Conservation (phyloP, 2,797 vertebrate genomes). For the Parotocinclus haroldoi region DNA sequence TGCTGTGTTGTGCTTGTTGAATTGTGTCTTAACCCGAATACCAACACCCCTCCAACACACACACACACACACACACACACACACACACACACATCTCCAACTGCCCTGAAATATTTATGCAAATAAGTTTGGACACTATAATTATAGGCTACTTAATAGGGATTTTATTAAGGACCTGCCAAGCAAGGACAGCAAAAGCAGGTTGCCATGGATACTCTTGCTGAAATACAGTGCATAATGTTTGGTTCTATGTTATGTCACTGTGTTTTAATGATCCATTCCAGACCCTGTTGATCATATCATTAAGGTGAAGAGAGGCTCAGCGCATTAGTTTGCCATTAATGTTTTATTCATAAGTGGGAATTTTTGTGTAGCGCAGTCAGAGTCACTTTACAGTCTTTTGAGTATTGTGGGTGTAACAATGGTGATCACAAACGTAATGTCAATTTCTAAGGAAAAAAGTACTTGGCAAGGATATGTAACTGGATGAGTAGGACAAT, state of each 20-base stretch:
- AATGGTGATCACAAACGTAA: too few species aligned
- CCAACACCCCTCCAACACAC: too few species aligned
- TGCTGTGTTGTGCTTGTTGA: conserved; percentile 52
- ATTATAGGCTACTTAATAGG: conserved; percentile 78
- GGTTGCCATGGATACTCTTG: conserved; percentile 77
- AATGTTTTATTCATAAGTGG: too few species aligned
- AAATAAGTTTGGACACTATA: conserved; percentile 75
- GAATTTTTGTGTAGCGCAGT: too few species aligned
- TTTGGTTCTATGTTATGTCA: conserved; percentile 76
- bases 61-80: too few species aligned
- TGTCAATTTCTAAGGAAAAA: too few species aligned
- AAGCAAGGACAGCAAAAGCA: conserved; percentile 63
- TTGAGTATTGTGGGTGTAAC: too few species aligned
- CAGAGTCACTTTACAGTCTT: too few species aligned
- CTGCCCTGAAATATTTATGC: conserved; percentile 68
- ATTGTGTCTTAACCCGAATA: conserved; percentile 21
- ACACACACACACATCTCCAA: too few species aligned
- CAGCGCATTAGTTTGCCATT: conserved; percentile 35
- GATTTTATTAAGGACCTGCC: conserved; percentile 75
- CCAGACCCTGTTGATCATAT: conserved; percentile 63
- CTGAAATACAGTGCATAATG: conserved; percentile 76
- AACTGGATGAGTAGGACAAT: too few species aligned
- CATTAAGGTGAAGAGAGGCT: conserved; percentile 34
- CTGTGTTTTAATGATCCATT: conserved; percentile 69
- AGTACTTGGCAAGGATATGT: too few species aligned